These are phyloP conservation scores for Notarius quadriscutis DNA, from an alignment of 2,113 vertebrate genomes.

Conservation along the genomic window DNA sequence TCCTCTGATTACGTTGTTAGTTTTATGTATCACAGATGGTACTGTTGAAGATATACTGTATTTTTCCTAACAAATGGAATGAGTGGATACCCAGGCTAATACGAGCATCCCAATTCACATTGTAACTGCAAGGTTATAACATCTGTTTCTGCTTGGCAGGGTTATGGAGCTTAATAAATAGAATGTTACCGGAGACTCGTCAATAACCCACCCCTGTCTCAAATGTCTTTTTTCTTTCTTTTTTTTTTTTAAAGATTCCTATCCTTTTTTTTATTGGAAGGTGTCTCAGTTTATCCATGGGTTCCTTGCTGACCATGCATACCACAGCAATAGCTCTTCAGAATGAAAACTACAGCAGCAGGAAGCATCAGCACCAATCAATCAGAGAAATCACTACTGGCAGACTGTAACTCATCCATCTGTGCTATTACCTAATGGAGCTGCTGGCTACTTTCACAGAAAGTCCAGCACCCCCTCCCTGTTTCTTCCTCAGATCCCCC, in stretches of 20 bases:
- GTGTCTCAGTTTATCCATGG: background rate
- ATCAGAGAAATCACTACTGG: slow-evolving; percentile 27
- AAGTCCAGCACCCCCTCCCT: background rate
- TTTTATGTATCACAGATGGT: background rate
- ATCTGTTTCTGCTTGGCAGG: slow-evolving; percentile 62
- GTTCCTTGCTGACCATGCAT: background rate
- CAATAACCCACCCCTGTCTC: slow-evolving; percentile 7
- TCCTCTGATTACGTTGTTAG: slow-evolving; percentile 44
- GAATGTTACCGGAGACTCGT: slow-evolving; percentile 53
- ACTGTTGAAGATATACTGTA: background rate
- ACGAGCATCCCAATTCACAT: background rate
- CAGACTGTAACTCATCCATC: slow-evolving; percentile 22
- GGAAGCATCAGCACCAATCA: slow-evolving; percentile 34
- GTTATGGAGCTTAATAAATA: slow-evolving; percentile 46
- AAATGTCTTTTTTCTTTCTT: background rate
- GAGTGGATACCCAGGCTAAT: background rate
- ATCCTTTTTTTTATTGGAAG: background rate
- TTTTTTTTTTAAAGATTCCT: background rate
- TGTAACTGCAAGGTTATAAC: slow-evolving; percentile 57
- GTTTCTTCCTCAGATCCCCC: background rate
- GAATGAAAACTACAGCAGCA: slow-evolving; percentile 13
- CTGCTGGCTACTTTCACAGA: slow-evolving; percentile 26
- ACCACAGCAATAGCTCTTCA: background rate
- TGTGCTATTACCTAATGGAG: slow-evolving; percentile 54
- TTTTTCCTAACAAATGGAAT: background rate